A percentile compares a stretch with the other conserved stretches of the same genome.
Evolutionary conservation across 2,797 vertebrate species (phyloP).

Genomic region (Hippoglossus hippoglossus): DNA sequence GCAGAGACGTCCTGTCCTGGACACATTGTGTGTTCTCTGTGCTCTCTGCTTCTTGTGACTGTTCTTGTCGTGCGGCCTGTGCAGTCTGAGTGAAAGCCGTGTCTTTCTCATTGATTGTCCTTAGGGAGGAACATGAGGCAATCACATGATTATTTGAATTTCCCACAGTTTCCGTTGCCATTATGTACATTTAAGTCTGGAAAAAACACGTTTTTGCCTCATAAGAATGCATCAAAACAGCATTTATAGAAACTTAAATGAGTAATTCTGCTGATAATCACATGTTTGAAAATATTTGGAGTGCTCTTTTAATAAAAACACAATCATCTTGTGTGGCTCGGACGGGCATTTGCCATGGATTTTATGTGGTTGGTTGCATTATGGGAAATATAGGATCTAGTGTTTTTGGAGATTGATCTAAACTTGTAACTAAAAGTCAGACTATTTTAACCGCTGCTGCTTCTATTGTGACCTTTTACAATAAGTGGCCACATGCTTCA

Average conservation of each 20-base stretch:
- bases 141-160: not conserved
- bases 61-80: not conserved
- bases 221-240: not conserved
- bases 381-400: not conserved
- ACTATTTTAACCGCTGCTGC: no score
- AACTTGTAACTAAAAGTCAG: no score
- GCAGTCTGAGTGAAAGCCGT: not conserved
- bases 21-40: not conserved
- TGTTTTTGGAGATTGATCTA: not conserved
- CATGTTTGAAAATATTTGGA: no score
- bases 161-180: not conserved
- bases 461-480: no score
- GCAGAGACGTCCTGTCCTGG: constrained; percentile 26
- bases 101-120: not conserved
- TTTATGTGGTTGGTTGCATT: no score
- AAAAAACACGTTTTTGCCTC: not conserved
- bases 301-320: no score
- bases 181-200: not conserved
- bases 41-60: not conserved
- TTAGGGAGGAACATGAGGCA: not conserved
- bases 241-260: not conserved
- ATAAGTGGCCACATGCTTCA: no score
- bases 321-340: not conserved
- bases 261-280: not conserved
- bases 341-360: not conserved